phyloP scores from a whole-genome alignment of 2,113 vertebrate species.

The Amazona vittata region DNA sequence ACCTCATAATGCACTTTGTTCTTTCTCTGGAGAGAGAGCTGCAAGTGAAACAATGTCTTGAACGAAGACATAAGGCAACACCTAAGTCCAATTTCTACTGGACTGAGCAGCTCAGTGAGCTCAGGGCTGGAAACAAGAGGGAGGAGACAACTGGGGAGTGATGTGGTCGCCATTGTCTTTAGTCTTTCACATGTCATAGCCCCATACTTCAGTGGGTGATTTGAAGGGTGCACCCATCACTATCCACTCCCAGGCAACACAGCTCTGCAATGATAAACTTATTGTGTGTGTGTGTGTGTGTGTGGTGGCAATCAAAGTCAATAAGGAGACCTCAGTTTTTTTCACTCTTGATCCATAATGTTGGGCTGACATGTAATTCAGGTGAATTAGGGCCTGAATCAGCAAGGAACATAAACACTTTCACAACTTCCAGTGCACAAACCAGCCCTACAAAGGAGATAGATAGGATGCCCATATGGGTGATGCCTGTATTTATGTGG shows the following conservation, averaged over 20 bases:
- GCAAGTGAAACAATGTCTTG: neutral
- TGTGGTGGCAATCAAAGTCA: neutral
- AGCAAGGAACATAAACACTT: neutral
- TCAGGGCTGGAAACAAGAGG: neutral
- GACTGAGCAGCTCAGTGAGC: neutral
- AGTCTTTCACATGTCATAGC: neutral
- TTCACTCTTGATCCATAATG: neutral
- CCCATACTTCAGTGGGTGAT: neutral
- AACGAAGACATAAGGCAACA: neutral
- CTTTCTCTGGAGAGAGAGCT: neutral
- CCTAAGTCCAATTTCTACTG: neutral
- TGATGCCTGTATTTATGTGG: neutral
- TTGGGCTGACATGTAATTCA: neutral
- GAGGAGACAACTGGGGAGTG: neutral
- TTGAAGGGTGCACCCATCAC: neutral
- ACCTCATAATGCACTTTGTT: neutral
- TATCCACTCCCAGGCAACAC: neutral
- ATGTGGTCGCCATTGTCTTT: neutral
- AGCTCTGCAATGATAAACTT: neutral
- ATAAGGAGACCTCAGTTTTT: neutral
- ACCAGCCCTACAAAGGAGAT: neutral
- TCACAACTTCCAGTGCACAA: neutral
- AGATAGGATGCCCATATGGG: neutral
- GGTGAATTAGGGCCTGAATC: neutral
- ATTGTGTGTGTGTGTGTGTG: accelerated